phyloP scores from a whole-genome alignment of 2,113 vertebrate species.

The Lophotis ruficrista region DNA sequence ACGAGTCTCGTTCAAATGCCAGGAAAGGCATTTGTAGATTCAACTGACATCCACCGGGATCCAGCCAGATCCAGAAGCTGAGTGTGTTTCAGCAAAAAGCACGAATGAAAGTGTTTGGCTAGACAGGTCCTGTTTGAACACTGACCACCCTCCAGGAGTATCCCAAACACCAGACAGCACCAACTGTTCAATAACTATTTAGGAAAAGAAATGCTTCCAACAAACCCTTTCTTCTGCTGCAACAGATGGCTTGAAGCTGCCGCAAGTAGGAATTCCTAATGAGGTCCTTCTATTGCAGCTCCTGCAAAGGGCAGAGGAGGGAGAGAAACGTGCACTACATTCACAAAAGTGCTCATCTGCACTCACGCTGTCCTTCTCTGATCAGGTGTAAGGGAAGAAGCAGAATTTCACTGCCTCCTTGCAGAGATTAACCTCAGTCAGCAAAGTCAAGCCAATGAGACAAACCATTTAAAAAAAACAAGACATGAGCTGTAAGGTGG shows the following conservation, averaged over 20 bases:
- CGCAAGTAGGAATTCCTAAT: background rate
- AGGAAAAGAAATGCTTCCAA: background rate
- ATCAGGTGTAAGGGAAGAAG: background rate
- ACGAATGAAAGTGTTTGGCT: background rate
- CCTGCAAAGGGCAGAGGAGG: background rate
- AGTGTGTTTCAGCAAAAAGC: background rate
- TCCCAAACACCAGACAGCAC: background rate
- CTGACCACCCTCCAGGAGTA: background rate
- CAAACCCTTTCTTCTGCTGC: background rate
- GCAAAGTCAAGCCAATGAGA: background rate
- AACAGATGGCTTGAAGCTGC: constrained; percentile 21
- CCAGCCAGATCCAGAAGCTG: background rate
- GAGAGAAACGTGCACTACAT: background rate
- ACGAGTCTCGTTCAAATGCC: background rate
- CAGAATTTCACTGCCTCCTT: background rate
- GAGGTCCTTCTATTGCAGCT: background rate
- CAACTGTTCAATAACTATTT: background rate
- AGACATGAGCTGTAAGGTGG: background rate
- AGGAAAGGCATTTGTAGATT: background rate
- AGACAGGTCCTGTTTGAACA: background rate
- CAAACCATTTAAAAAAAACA: background rate
- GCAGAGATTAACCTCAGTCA: background rate
- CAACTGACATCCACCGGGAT: background rate
- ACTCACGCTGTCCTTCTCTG: background rate
- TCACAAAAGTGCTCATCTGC: background rate